Evolutionary conservation across 2,888 invertebrate genomes (phyloP).

Genomic region (Drosophila picticornis): DNA sequence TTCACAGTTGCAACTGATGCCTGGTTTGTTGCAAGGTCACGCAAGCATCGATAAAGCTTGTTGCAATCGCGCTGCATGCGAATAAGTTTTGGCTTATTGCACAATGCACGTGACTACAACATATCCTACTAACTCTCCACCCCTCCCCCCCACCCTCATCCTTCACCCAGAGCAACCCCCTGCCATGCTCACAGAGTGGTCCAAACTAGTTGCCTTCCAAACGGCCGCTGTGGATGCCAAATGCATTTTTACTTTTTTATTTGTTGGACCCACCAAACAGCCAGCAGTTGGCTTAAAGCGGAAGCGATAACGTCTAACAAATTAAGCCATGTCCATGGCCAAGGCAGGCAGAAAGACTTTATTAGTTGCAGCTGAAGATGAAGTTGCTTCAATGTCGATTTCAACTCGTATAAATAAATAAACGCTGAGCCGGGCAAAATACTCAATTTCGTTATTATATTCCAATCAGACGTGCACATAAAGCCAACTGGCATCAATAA

Average conservation of each 20-base stretch:
- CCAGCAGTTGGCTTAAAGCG: conserved; percentile 57
- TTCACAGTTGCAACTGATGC: conserved; percentile 8
- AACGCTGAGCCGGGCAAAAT: conserved; percentile 59
- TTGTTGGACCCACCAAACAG: conserved; percentile 44
- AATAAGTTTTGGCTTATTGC: conserved; percentile 73
- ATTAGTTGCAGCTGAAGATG: conserved; percentile 44
- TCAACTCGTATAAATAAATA: conserved; percentile 62
- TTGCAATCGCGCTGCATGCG: conserved; percentile 67
- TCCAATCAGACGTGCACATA: conserved; percentile 84
- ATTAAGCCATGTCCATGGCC: conserved; percentile 72
- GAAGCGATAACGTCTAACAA: conserved; percentile 81
- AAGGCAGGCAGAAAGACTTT: conserved; percentile 59
- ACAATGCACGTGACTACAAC: conserved; percentile 70
- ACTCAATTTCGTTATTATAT: conserved; percentile 82
- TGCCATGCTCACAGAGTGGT: neutral
- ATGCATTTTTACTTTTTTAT: conserved; percentile 62
- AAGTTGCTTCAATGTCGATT: conserved; percentile 14
- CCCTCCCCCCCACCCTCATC: no score
- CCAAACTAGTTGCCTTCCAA: conserved; percentile 35
- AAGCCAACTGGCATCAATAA: conserved; percentile 82
- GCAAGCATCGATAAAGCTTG: conserved; percentile 50
- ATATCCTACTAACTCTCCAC: conserved; percentile 4
- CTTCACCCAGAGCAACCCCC: neutral
- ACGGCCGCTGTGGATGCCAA: conserved; percentile 35
- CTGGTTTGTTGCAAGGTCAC: conserved; percentile 42